Percentiles rank a stretch among this genome's conserved stretches.
Conservation (phyloP, 2,797 vertebrate genomes). For the Manis javanica region DNA sequence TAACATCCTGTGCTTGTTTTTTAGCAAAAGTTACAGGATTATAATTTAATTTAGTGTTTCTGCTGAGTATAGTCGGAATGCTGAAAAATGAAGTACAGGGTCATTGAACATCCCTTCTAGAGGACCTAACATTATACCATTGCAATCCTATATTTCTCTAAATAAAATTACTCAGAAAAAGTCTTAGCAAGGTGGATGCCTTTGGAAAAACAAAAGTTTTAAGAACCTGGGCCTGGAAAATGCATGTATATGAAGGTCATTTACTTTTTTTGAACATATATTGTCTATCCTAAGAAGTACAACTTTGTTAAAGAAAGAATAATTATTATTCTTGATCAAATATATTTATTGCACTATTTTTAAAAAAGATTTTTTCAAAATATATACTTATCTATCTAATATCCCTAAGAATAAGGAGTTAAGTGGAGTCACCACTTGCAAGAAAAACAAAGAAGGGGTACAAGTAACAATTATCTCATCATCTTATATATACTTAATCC, state of each 20-base stretch:
- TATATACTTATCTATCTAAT: background rate
- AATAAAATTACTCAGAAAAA: slow-evolving; percentile 10
- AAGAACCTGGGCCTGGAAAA: background rate
- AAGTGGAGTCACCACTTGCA: background rate
- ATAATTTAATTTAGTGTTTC: background rate
- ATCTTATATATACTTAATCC: background rate
- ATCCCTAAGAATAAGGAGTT: background rate
- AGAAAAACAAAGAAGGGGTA: background rate
- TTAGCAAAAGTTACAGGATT: background rate
- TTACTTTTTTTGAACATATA: background rate
- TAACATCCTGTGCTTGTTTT: background rate
- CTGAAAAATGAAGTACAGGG: background rate
- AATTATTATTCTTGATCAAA: background rate
- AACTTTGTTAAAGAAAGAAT: background rate
- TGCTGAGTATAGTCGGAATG: background rate
- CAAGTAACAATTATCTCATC: background rate
- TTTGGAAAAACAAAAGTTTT: background rate
- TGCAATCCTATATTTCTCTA: background rate
- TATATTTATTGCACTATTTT: background rate
- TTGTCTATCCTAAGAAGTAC: background rate
- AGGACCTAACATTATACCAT: background rate
- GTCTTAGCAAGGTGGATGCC: background rate
- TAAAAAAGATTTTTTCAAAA: background rate
- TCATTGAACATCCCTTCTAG: background rate
- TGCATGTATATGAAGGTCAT: background rate